Evolutionary conservation across 2,797 vertebrate genomes (phyloP).

Genomic region (Falco cherrug): DNA sequence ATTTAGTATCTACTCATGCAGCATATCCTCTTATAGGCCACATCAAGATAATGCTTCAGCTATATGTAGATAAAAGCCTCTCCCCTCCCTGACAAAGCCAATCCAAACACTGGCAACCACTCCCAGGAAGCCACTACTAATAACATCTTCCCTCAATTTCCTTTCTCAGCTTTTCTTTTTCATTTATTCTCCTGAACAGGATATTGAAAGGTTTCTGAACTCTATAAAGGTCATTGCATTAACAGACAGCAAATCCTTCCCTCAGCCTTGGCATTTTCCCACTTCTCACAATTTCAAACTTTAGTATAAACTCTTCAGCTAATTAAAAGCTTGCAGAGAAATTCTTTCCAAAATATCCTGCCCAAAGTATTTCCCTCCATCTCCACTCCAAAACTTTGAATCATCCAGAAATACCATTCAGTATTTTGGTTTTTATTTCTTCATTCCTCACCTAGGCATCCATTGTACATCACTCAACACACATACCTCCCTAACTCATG

Average conservation of each 20-base stretch:
- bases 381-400: background rate
- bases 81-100: background rate
- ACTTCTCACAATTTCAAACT: background rate
- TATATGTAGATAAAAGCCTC: background rate
- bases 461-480: background rate
- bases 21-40: background rate
- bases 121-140: conserved; percentile 14
- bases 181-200: conserved; percentile 7
- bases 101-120: background rate
- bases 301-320: background rate
- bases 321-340: background rate
- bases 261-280: background rate
- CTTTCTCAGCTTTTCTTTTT: background rate
- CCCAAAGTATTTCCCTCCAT: background rate
- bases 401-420: background rate
- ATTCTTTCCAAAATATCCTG: background rate
- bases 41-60: conserved; percentile 17
- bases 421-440: background rate
- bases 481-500: background rate
- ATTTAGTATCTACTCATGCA: background rate
- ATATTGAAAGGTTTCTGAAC: conserved; percentile 40
- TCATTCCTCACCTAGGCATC: background rate
- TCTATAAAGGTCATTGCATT: background rate
- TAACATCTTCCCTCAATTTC: conserved; percentile 23
- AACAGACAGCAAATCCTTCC: background rate